phyloP scores from a whole-genome alignment of 2,113 vertebrate genomes.

The Malurus alboscapulatus region DNA sequence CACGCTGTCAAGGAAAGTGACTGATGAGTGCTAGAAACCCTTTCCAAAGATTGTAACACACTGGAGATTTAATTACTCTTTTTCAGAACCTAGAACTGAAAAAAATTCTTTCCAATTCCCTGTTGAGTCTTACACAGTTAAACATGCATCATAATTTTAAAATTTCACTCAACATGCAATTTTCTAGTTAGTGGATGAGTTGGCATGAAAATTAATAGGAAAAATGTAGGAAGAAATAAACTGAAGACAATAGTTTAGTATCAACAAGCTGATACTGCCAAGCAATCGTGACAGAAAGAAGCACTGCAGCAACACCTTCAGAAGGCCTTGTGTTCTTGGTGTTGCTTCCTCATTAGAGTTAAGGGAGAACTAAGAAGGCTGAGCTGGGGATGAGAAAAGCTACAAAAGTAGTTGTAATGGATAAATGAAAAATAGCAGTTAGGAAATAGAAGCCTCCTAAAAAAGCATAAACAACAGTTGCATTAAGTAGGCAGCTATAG shows the following conservation, averaged over 20 bases:
- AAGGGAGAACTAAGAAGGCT: neutral
- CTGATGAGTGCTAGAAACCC: neutral
- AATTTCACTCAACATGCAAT: neutral
- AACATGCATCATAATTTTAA: neutral
- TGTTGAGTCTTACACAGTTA: neutral
- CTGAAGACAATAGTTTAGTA: neutral
- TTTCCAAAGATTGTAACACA: neutral
- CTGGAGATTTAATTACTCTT: neutral
- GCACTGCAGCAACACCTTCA: neutral
- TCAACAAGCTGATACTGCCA: neutral
- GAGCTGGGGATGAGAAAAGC: neutral
- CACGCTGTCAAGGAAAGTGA: constrained; percentile 76
- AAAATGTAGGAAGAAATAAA: neutral
- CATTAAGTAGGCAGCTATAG: neutral
- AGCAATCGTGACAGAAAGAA: neutral
- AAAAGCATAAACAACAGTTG: neutral
- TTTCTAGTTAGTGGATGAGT: neutral
- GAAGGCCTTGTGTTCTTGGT: fast-evolving
- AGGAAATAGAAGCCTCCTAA: neutral
- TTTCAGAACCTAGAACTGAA: neutral
- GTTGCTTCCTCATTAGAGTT: neutral
- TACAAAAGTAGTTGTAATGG: neutral
- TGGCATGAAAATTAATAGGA: neutral
- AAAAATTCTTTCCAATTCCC: neutral
- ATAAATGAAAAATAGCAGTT: neutral